Conservation (phyloP, 1,140 invertebrate genomes). For the Cheumatopsyche charites region DNA sequence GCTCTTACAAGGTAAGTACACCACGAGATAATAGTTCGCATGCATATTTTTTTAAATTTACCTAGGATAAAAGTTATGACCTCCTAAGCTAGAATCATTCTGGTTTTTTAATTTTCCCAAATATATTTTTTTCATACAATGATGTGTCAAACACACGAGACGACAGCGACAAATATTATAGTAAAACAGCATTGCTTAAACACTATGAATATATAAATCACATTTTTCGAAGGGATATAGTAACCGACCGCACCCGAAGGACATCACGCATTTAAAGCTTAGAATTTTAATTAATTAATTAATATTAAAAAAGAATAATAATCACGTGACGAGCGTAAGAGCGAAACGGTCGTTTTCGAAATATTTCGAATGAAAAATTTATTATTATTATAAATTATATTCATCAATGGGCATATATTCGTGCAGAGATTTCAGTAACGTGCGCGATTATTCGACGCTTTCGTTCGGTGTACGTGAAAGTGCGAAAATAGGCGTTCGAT, state of each 20-base stretch:
- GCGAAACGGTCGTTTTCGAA: not conserved
- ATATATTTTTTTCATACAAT: not conserved
- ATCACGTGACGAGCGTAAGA: not conserved
- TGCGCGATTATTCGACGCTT: too few species aligned
- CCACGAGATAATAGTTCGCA: slow-evolving; percentile 27
- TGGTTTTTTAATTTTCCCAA: not conserved
- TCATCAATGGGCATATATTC: too few species aligned
- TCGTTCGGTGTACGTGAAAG: too few species aligned
- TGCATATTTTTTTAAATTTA: slow-evolving; percentile 9
- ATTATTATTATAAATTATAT: too few species aligned
- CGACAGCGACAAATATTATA: slow-evolving; percentile 35
- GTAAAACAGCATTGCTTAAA: slow-evolving; percentile 28
- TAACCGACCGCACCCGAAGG: slow-evolving; percentile 30
- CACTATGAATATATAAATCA: slow-evolving; percentile 36
- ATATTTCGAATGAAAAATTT: too few species aligned
- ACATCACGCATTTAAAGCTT: not conserved
- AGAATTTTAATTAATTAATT: too few species aligned
- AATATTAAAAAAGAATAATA: too few species aligned
- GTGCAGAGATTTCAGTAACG: too few species aligned
- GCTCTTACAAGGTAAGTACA: slow-evolving; percentile 25
- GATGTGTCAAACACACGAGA: slow-evolving; percentile 28
- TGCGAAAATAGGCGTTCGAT: too few species aligned
- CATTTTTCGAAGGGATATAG: slow-evolving; percentile 32
- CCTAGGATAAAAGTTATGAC: slow-evolving; percentile 17
- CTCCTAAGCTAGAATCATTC: slow-evolving; percentile 8